Conservation (phyloP, 2,888 invertebrate genomes). For the Ceramica pisi region DNA sequence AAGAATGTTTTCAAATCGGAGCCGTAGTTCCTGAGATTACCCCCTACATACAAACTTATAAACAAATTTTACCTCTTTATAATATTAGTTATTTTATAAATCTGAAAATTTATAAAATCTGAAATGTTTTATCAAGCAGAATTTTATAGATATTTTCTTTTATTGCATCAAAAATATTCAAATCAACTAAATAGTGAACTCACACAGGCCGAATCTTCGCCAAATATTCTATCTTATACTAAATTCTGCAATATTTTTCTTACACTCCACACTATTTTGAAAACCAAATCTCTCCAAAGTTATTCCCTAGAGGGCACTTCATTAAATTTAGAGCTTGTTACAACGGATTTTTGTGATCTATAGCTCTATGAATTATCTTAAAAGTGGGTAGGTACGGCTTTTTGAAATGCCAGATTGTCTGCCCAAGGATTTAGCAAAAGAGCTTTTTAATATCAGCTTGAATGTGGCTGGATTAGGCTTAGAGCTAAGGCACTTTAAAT, state of each 20-base stretch:
- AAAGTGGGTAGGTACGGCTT: conserved; percentile 31
- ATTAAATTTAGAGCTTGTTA: conserved; percentile 60
- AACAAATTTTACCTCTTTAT: no score
- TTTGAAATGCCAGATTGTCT: conserved; percentile 40
- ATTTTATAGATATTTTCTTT: no score
- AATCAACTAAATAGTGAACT: not conserved
- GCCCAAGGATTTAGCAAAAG: conserved; percentile 42
- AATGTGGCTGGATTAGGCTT: conserved; percentile 23
- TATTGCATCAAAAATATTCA: no score
- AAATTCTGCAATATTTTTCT: conserved; percentile 18
- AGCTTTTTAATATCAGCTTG: conserved; percentile 34
- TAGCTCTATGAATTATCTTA: conserved; percentile 58
- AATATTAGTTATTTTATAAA: no score
- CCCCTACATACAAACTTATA: no score
- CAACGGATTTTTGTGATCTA: conserved; percentile 63
- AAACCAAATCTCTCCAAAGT: conserved; percentile 23
- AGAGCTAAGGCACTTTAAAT: conserved; percentile 10
- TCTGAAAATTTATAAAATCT: no score
- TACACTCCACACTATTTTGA: conserved; percentile 8
- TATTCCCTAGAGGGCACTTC: conserved; percentile 56
- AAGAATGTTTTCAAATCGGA: no score
- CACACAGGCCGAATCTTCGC: conserved; percentile 3
- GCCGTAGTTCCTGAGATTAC: no score
- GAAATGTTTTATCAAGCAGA: no score
- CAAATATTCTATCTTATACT: not conserved